Evolutionary conservation across 37 sponge, comb jelly and placozoan genomes (phyloP).

Genomic region (Ephydatia muelleri): DNA sequence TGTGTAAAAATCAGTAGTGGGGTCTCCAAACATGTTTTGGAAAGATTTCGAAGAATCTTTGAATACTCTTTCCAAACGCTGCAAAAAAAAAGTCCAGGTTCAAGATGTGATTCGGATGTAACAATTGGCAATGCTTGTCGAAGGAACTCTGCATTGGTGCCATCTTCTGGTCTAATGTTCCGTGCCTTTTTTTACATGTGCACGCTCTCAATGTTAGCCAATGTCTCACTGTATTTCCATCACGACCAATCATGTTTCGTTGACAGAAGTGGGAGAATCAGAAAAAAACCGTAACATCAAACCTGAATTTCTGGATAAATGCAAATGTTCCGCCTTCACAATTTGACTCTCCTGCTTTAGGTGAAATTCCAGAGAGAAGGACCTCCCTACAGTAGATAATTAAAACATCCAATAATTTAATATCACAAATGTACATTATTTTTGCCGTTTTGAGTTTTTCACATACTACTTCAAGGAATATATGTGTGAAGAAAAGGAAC

Average conservation of each 20-base stretch:
- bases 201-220: constrained; percentile 32
- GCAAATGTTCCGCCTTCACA: constrained; percentile 51
- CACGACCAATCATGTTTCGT: constrained; percentile 51
- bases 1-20: constrained; percentile 5
- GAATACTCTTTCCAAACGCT: constrained; percentile 48
- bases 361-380: constrained; percentile 14
- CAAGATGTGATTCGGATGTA: neutral
- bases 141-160: constrained; percentile 48
- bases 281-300: constrained; percentile 15
- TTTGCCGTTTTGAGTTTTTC: neutral
- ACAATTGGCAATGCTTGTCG: constrained; percentile 43
- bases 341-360: neutral
- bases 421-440: neutral
- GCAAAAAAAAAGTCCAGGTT: constrained; percentile 54
- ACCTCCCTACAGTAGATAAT: constrained; percentile 37
- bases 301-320: constrained; percentile 29
- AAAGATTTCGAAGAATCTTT: constrained; percentile 34
- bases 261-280: constrained; percentile 10
- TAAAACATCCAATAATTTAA: too few relatives aligned
- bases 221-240: constrained; percentile 26
- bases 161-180: constrained; percentile 29
- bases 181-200: constrained; percentile 55
- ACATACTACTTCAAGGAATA: neutral
- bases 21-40: constrained; percentile 11
- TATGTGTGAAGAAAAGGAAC: neutral